These are phyloP conservation scores for Phaedon cochleariae DNA, from an alignment of 2,888 invertebrate genomes.

Conservation along the genomic window DNA sequence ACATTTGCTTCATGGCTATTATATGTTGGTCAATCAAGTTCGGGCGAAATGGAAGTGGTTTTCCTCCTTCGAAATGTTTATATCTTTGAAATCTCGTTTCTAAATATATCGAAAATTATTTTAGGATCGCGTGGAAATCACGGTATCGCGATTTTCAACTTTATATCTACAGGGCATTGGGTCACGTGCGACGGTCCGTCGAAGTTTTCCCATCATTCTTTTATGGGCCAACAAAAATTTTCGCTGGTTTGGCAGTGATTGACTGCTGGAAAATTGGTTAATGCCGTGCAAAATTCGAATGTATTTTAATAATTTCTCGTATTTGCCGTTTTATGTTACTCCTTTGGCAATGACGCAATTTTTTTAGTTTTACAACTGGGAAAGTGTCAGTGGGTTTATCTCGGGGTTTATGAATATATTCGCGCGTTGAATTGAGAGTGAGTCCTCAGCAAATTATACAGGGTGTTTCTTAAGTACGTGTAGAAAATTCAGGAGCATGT, in stretches of 20 bases:
- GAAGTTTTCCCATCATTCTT: background rate
- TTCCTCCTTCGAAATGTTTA: constrained; percentile 43
- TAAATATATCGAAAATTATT: constrained; percentile 57
- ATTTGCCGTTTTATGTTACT: background rate
- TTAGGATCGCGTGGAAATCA: constrained; percentile 45
- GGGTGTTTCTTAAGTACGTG: too few relatives aligned
- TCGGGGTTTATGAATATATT: background rate
- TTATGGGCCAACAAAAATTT: background rate
- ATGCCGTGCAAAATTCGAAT: too few relatives aligned
- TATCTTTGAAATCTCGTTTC: constrained; percentile 54
- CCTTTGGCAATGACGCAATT: background rate
- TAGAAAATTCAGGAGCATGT: too few relatives aligned
- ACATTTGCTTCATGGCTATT: too few relatives aligned
- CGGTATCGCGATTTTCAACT: constrained; percentile 22
- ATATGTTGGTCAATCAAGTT: background rate
- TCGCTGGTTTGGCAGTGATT: constrained; percentile 8
- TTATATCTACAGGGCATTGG: constrained; percentile 18
- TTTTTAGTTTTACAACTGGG: background rate
- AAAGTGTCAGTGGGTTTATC: background rate
- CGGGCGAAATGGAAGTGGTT: constrained; percentile 25
- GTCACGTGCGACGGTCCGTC: background rate
- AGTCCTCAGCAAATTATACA: background rate
- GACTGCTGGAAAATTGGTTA: background rate
- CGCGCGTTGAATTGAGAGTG: background rate
- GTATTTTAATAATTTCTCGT: background rate